Conservation (phyloP, 2,797 vertebrate species). For the Decapterus maruadsi region DNA sequence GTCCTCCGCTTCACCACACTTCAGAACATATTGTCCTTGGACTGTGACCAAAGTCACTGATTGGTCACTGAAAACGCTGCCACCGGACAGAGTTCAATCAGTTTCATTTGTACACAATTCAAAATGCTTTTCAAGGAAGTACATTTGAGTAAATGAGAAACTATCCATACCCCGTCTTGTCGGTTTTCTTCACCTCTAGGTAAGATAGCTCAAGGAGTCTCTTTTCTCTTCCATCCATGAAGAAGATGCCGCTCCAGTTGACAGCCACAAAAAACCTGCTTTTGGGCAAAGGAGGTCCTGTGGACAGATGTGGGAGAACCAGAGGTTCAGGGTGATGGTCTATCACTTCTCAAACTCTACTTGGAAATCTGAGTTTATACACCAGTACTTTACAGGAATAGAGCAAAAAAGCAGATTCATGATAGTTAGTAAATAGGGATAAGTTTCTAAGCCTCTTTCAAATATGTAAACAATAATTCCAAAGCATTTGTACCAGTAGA, state of each 20-base stretch:
- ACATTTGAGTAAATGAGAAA: background rate
- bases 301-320: constrained; percentile 20
- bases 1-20: constrained; percentile 78
- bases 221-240: constrained; percentile 91
- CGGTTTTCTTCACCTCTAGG: constrained; percentile 87
- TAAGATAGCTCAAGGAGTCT: constrained; percentile 89
- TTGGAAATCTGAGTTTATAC: background rate
- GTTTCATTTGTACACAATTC: background rate
- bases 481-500: too few relatives aligned
- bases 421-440: background rate
- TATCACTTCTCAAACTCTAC: background rate
- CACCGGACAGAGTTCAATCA: constrained; percentile 65
- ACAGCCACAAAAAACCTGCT: constrained; percentile 89
- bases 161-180: constrained; percentile 79
- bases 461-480: too few relatives aligned
- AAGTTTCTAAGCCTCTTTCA: background rate
- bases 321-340: background rate
- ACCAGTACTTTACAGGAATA: background rate
- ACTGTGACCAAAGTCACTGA: constrained; percentile 86
- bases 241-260: constrained; percentile 90
- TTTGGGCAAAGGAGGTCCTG: constrained; percentile 91
- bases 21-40: constrained; percentile 87
- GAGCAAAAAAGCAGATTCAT: background rate
- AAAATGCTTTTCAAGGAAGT: background rate
- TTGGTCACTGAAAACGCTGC: constrained; percentile 72